Conservation (phyloP, 2,888 invertebrate genomes). For the Geophilus truncorum region DNA sequence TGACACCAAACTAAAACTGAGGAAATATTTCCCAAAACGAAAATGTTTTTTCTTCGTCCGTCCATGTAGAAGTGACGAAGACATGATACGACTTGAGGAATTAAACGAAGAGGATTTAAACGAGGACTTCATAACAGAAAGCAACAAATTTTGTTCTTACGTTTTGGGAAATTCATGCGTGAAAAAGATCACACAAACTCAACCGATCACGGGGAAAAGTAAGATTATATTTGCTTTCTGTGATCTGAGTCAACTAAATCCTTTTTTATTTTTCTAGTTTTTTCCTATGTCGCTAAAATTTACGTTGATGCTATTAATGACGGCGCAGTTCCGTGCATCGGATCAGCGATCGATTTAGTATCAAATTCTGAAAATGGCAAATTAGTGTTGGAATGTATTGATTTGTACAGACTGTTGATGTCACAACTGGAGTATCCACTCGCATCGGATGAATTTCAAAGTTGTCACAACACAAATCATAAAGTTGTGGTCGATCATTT, state of each 20-base stretch:
- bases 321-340: background rate
- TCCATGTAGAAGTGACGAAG: background rate
- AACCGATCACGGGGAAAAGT: background rate
- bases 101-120: background rate
- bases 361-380: background rate
- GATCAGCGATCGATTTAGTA: background rate
- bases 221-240: too few species aligned
- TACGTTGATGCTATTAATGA: background rate
- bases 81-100: background rate
- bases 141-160: background rate
- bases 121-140: background rate
- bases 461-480: background rate
- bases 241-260: too few species aligned
- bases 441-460: background rate
- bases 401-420: background rate
- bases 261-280: background rate
- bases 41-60: conserved; percentile 23
- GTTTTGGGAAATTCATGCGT: background rate
- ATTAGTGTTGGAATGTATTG: background rate
- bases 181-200: background rate
- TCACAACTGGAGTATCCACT: background rate
- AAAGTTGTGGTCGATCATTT: background rate
- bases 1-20: background rate
- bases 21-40: background rate
- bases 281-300: background rate